Percentiles rank a stretch among this genome's conserved stretches.
Conservation (phyloP, 2,797 vertebrate genomes). For the Hydrolagus colliei region DNA sequence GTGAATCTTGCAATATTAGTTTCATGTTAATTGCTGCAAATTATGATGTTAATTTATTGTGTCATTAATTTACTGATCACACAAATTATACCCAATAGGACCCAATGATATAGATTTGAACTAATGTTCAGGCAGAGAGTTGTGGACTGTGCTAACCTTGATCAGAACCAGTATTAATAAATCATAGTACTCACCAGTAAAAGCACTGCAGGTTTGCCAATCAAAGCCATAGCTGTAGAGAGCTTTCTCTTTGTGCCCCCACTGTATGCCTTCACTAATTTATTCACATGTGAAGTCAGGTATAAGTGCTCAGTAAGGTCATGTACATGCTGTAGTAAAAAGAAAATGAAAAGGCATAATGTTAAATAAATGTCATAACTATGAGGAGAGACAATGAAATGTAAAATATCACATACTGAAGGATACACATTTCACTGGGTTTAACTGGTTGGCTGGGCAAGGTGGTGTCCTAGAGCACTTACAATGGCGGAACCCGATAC, state of each 20-base stretch:
- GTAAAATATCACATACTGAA: neutral
- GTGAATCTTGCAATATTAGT: too few relatives aligned
- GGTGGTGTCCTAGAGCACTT: too few relatives aligned
- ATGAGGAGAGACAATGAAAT: neutral
- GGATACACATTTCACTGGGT: too few relatives aligned
- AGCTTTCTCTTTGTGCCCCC: slow-evolving; percentile 59
- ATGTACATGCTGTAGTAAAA: slow-evolving; percentile 43
- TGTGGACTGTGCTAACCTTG: neutral
- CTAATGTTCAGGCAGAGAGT: neutral
- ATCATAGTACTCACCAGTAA: slow-evolving; percentile 49
- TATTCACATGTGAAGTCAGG: slow-evolving; percentile 42
- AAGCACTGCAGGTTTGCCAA: slow-evolving; percentile 57
- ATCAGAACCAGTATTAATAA: neutral
- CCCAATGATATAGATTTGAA: too few relatives aligned
- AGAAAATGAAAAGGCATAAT: neutral
- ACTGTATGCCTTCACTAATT: slow-evolving; percentile 51
- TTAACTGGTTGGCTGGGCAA: too few relatives aligned
- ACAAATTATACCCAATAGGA: too few relatives aligned
- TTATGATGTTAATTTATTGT: too few relatives aligned
- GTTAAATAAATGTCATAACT: neutral
- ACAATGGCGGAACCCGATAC: too few relatives aligned
- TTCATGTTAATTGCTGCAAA: too few relatives aligned
- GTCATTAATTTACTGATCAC: too few relatives aligned
- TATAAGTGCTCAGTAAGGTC: slow-evolving; percentile 48
- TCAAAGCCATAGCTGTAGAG: slow-evolving; percentile 54